phyloP scores from a whole-genome alignment of 2,797 vertebrate species.

The Leucoraja ocellata region DNA sequence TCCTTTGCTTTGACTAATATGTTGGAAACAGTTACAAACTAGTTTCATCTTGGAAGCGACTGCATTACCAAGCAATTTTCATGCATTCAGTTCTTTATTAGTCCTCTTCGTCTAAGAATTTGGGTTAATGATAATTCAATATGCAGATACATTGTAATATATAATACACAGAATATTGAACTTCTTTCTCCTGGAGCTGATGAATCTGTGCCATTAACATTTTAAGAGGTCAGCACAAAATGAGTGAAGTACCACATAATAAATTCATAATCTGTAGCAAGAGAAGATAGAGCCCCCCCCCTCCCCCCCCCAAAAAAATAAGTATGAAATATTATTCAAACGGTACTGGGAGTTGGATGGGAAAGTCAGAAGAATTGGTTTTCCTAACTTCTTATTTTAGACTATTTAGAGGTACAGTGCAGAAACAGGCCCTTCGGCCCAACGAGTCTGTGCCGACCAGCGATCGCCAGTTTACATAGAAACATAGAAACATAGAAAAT shows the following conservation, averaged over 20 bases:
- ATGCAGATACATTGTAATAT: constrained; percentile 1
- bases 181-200: not conserved
- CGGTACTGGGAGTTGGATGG: too few species aligned
- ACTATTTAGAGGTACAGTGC: too few species aligned
- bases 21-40: too few species aligned
- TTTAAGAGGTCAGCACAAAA: constrained; percentile 24
- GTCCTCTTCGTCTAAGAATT: not conserved
- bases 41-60: not conserved
- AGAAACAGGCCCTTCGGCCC: too few species aligned
- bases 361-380: too few species aligned
- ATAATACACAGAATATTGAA: constrained; percentile 24
- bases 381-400: too few species aligned
- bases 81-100: constrained; percentile 14
- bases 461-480: too few species aligned
- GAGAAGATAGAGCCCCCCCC: not conserved
- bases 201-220: not conserved
- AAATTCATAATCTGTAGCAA: not conserved
- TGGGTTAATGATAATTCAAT: not conserved
- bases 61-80: not conserved
- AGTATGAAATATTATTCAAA: not conserved
- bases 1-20: too few species aligned
- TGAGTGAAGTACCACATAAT: not conserved
- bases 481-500: too few species aligned
- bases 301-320: not conserved
- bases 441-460: too few species aligned